Evolutionary conservation across 2,113 vertebrate species (phyloP).

Genomic region (Murina feae): DNA sequence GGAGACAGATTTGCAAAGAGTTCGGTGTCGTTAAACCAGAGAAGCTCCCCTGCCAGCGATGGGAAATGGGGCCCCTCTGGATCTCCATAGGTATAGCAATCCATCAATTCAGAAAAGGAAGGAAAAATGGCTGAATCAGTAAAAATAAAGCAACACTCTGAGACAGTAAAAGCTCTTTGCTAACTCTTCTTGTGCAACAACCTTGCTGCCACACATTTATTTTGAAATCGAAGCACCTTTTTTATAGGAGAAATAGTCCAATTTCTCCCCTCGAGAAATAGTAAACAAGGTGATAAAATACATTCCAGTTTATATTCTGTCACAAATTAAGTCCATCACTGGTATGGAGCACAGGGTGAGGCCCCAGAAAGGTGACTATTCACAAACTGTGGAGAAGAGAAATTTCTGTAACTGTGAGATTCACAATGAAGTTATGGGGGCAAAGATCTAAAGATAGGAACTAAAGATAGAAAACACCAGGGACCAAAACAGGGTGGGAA

Average conservation of each 20-base stretch:
- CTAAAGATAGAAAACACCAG: neutral
- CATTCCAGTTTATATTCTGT: neutral
- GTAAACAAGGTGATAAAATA: neutral
- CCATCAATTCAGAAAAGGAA: neutral
- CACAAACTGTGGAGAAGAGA: neutral
- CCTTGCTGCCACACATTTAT: neutral
- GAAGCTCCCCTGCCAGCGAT: fast-evolving
- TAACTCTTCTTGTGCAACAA: neutral
- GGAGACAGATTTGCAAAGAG: neutral
- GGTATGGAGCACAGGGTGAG: neutral
- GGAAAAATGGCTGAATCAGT: neutral
- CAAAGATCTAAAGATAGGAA: neutral
- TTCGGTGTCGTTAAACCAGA: neutral
- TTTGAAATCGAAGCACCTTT: neutral
- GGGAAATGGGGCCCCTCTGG: neutral
- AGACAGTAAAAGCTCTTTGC: neutral
- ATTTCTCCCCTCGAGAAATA: neutral
- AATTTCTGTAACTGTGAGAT: neutral
- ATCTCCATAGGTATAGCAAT: neutral
- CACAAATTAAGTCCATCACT: neutral
- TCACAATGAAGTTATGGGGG: neutral
- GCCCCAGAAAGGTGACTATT: neutral
- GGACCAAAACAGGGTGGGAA: neutral
- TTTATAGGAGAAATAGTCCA: neutral
- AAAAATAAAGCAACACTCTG: neutral